Evolutionary conservation across 2,113 vertebrate genomes (phyloP).

Genomic region (Xiphophorus maculatus): DNA sequence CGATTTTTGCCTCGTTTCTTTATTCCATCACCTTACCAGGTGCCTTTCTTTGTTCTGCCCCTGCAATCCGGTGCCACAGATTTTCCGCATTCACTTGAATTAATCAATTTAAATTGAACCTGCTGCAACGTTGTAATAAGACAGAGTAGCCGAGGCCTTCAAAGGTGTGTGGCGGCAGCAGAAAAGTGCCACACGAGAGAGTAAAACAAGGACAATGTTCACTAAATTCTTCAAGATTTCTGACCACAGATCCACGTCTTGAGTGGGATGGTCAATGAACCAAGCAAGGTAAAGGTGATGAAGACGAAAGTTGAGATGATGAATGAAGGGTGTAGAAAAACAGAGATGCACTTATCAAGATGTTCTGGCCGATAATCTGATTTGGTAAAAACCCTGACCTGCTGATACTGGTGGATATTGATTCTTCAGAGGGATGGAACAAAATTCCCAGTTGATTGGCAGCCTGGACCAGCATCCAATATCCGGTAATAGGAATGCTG

Average conservation of each 20-base stretch:
- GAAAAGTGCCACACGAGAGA: too few relatives aligned
- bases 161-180: too few relatives aligned
- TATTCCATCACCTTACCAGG: neutral
- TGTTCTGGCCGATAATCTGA: neutral
- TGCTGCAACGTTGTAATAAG: neutral
- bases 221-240: neutral
- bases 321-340: too few relatives aligned
- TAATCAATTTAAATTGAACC: conserved; percentile 19
- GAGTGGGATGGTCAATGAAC: too few relatives aligned
- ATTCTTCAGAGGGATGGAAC: too few relatives aligned
- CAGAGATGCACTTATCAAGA: too few relatives aligned
- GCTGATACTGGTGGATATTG: neutral
- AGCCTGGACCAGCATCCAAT: too few relatives aligned
- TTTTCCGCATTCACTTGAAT: conserved; percentile 15
- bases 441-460: too few relatives aligned
- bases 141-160: too few relatives aligned
- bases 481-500: too few relatives aligned
- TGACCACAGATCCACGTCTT: too few relatives aligned
- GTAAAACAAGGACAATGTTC: too few relatives aligned
- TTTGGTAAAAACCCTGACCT: neutral
- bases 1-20: neutral
- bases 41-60: neutral
- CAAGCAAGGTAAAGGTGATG: neutral
- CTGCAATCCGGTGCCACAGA: neutral
- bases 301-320: neutral